Evolutionary conservation across 2,888 invertebrate species (phyloP).

Genomic region (Adineta ricciae): DNA sequence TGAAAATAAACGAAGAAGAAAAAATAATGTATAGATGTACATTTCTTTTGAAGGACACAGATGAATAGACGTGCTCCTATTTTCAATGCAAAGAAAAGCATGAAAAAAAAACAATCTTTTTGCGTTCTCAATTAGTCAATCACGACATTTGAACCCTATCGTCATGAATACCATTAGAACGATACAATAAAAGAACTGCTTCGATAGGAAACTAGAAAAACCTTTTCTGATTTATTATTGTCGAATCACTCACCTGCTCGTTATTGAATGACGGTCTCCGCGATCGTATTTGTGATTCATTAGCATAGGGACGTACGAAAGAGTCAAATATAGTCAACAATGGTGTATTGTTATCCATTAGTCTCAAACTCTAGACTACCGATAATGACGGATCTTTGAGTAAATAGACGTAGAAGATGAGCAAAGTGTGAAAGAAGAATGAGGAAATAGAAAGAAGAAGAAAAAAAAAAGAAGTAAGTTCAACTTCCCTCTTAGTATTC

Average conservation of each 20-base stretch:
- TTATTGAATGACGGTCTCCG: background rate
- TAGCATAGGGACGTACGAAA: background rate
- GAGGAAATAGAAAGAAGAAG: background rate
- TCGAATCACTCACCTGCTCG: background rate
- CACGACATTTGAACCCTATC: too few species aligned
- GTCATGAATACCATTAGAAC: too few species aligned
- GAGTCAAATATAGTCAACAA: conserved; percentile 10
- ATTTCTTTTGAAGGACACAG: background rate
- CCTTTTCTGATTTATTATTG: too few species aligned
- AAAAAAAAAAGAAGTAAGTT: background rate
- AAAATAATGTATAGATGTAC: background rate
- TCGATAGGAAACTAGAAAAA: too few species aligned
- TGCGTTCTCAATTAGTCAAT: too few species aligned
- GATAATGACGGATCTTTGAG: background rate
- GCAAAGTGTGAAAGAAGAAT: background rate
- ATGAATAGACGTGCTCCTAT: background rate
- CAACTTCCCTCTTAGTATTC: background rate
- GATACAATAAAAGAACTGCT: too few species aligned
- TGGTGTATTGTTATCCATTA: background rate
- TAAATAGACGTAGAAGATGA: background rate
- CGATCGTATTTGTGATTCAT: background rate
- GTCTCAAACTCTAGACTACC: too few species aligned
- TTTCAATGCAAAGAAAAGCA: background rate
- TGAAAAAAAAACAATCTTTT: background rate
- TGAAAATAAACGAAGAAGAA: background rate